phyloP scores from a whole-genome alignment of 2,113 vertebrate genomes.

The Seriola quinqueradiata region DNA sequence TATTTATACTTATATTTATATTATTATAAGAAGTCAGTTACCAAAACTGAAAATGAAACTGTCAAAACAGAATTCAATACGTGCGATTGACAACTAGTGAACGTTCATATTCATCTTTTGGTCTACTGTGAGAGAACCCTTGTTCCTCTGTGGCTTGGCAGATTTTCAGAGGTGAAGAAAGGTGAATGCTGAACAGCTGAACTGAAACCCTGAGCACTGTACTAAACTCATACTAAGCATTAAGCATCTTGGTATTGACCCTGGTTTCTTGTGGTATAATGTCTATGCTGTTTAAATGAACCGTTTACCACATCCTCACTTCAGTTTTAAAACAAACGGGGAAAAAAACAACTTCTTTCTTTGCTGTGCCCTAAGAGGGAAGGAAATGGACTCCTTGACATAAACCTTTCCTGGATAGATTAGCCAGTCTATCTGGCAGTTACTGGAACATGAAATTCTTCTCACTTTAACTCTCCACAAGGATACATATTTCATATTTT shows the following conservation, averaged over 20 bases:
- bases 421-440: background rate
- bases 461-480: background rate
- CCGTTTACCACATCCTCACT: background rate
- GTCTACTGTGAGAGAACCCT: background rate
- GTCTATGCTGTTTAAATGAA: background rate
- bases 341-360: background rate
- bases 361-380: background rate
- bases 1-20: no score
- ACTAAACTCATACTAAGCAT: background rate
- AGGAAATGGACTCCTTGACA: background rate
- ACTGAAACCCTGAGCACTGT: background rate
- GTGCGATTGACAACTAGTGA: background rate
- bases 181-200: slow-evolving; percentile 1
- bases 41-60: background rate
- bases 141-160: slow-evolving; percentile 16
- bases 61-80: background rate
- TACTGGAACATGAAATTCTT: background rate
- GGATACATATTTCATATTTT: background rate
- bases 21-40: background rate
- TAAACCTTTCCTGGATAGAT: background rate
- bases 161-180: slow-evolving; percentile 9
- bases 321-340: background rate
- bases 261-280: slow-evolving; percentile 6
- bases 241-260: background rate
- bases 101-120: background rate